These are phyloP conservation scores for Remorina albescens DNA, from an alignment of 2,797 vertebrate species.

Conservation along the genomic window DNA sequence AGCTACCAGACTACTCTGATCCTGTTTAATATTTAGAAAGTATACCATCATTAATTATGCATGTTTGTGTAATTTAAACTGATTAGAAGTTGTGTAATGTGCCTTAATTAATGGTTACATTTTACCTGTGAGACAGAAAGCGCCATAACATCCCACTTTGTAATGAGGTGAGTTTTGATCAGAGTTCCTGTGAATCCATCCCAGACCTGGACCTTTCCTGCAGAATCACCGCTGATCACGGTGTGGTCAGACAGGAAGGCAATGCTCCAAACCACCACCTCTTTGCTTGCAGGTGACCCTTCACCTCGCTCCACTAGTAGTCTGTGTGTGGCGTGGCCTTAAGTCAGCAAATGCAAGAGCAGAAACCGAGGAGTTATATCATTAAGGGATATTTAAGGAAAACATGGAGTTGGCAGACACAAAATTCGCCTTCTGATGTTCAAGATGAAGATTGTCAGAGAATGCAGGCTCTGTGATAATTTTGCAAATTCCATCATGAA, in stretches of 20 bases:
- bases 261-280: conserved; percentile 92
- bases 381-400: not conserved
- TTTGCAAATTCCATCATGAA: not conserved
- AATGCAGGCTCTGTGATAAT: not conserved
- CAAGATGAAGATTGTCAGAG: not conserved
- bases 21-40: conserved; percentile 65
- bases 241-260: conserved; percentile 87
- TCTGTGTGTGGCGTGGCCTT: conserved; percentile 86
- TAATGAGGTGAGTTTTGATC: conserved; percentile 84
- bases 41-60: not conserved
- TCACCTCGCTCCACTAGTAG: conserved; percentile 87
- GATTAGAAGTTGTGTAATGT: too few relatives aligned
- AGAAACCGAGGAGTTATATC: not conserved
- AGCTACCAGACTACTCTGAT: conserved; percentile 91
- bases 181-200: conserved; percentile 89
- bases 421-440: not conserved
- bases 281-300: conserved; percentile 65
- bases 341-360: conserved; percentile 10
- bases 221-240: conserved; percentile 90
- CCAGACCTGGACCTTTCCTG: conserved; percentile 95
- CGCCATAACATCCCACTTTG: conserved; percentile 87
- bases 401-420: too few relatives aligned
- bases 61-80: not conserved
- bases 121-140: conserved; percentile 88
- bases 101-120: not conserved